Evolutionary conservation across 2,113 vertebrate species (phyloP).

Genomic region (Lycaon pictus): DNA sequence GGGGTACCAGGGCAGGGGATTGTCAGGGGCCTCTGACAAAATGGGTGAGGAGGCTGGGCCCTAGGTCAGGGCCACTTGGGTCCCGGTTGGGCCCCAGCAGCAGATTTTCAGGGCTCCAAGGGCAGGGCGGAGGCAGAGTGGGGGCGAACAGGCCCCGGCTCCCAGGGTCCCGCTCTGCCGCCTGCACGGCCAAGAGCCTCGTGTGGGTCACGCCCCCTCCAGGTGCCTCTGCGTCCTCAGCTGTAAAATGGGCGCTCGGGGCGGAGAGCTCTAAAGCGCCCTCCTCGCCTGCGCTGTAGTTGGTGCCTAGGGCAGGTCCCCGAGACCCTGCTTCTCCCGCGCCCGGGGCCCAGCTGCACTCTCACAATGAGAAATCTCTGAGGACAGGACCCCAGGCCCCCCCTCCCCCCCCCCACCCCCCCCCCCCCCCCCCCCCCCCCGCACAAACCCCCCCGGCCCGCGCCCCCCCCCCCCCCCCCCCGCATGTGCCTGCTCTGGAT

Average conservation of each 20-base stretch:
- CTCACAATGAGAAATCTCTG: background rate
- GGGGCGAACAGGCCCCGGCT: background rate
- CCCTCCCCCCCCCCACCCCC: too few species aligned
- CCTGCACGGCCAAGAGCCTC: background rate
- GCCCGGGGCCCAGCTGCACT: background rate
- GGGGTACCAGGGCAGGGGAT: background rate
- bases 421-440: background rate
- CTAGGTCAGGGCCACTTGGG: background rate
- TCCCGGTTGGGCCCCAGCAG: background rate
- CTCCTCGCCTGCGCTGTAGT: too few species aligned
- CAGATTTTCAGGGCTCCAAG: background rate
- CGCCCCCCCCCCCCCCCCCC: background rate
- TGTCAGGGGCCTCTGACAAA: background rate
- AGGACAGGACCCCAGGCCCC: background rate
- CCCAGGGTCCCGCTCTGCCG: background rate
- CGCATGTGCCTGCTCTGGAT: background rate
- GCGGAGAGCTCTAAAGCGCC: background rate
- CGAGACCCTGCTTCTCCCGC: background rate
- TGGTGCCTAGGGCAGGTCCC: background rate
- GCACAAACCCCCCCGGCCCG: too few species aligned
- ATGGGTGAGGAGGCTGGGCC: background rate
- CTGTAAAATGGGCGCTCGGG: background rate
- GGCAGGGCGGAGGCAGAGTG: background rate
- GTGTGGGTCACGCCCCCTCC: background rate
- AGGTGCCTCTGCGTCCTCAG: background rate